These are phyloP conservation scores for Loris lydekkerianus DNA, from an alignment of 2,797 vertebrate species.

Conservation along the genomic window DNA sequence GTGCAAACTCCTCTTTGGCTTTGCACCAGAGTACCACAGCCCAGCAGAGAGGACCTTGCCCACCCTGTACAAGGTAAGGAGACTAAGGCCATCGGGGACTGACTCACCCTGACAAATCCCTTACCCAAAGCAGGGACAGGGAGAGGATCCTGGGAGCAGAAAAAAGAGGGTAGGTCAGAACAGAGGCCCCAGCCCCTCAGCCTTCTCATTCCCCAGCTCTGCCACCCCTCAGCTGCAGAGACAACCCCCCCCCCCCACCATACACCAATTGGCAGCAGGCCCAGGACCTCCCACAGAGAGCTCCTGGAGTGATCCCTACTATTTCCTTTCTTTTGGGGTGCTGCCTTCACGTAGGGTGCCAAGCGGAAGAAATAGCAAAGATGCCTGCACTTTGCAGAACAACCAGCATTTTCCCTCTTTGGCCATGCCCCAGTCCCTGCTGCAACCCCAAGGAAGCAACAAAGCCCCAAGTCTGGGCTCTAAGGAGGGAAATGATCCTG, in stretches of 20 bases:
- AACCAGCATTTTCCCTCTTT: fast-evolving
- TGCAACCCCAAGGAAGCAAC: background rate
- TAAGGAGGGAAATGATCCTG: background rate
- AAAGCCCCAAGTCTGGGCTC: background rate
- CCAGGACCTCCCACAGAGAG: background rate
- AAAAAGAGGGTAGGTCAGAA: background rate
- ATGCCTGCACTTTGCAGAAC: background rate
- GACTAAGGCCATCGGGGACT: background rate
- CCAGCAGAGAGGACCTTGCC: background rate
- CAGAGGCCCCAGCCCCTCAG: background rate
- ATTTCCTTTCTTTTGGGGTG: background rate
- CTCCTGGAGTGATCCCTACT: background rate
- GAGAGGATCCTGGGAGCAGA: background rate
- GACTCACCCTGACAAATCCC: background rate
- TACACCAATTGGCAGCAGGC: background rate
- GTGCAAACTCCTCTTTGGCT: background rate
- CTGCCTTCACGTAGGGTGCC: background rate
- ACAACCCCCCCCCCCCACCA: background rate
- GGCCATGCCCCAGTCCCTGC: background rate
- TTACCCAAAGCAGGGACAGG: background rate
- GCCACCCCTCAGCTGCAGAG: background rate
- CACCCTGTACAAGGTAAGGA: background rate
- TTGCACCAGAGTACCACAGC: background rate
- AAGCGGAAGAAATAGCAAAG: background rate
- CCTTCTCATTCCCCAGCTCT: background rate